Conservation (phyloP, 2,888 invertebrate species). For the Germaria angustata region DNA sequence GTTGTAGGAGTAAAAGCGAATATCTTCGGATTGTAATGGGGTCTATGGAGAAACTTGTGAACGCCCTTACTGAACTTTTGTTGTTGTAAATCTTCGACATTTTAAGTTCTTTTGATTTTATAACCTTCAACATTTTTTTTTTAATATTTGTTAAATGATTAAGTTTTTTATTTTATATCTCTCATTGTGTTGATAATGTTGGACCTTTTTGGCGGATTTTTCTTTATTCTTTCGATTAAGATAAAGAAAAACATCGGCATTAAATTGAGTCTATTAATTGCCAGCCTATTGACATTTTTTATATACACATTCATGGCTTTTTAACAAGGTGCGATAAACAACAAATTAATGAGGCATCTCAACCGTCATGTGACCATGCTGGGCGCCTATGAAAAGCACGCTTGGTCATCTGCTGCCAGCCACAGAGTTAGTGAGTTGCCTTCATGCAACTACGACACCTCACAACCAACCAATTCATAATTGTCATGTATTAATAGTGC, state of each 20-base stretch:
- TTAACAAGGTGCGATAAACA: slow-evolving; percentile 80
- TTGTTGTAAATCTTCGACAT: slow-evolving; percentile 4
- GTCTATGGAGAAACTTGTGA: neutral
- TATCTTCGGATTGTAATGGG: no score
- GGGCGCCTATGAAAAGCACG: slow-evolving; percentile 63
- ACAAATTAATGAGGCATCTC: slow-evolving; percentile 76
- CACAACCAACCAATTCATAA: slow-evolving; percentile 75
- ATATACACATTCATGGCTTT: slow-evolving; percentile 72
- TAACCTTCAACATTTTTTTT: slow-evolving; percentile 37
- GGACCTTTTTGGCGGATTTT: slow-evolving; percentile 19
- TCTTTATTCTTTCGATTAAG: slow-evolving; percentile 1
- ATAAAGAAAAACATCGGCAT: slow-evolving; percentile 38
- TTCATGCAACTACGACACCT: neutral
- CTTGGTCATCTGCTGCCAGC: slow-evolving; percentile 17
- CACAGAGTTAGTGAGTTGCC: neutral
- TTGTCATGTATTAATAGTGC: slow-evolving; percentile 79
- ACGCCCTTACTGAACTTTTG: neutral
- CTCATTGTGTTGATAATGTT: neutral
- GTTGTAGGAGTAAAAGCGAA: no score
- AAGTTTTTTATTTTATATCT: slow-evolving; percentile 22
- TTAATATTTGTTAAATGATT: slow-evolving; percentile 32
- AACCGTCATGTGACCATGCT: slow-evolving; percentile 53
- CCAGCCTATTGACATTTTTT: slow-evolving; percentile 68
- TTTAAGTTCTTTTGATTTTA: slow-evolving; percentile 31
- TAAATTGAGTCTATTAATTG: slow-evolving; percentile 65